Percentiles rank a stretch among this genome's conserved stretches.
These are phyloP conservation scores for Eurois occulta DNA, from an alignment of 2,888 invertebrate species.

Conservation along the genomic window DNA sequence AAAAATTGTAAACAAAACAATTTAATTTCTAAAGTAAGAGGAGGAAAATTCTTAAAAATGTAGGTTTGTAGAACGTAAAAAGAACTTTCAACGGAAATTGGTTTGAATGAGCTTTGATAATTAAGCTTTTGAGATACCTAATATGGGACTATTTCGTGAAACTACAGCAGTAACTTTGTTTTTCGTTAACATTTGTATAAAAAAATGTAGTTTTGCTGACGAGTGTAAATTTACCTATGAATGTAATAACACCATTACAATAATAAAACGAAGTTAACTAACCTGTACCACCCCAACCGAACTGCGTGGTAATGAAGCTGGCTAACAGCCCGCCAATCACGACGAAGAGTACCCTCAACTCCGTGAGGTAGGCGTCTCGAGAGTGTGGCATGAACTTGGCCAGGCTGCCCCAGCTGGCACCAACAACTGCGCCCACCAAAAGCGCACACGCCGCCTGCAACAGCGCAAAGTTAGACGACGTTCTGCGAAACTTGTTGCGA, in stretches of 20 bases:
- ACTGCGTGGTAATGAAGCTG: constrained; percentile 77
- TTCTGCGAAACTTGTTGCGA: constrained; percentile 34
- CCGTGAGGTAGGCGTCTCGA: constrained; percentile 79
- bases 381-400: constrained; percentile 80
- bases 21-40: too few species aligned
- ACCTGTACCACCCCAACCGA: constrained; percentile 87
- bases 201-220: too few species aligned
- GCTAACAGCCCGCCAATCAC: constrained; percentile 82
- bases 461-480: constrained; percentile 32
- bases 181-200: too few species aligned
- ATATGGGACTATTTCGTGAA: not conserved
- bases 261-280: constrained; percentile 37
- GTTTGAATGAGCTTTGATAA: too few species aligned
- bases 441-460: constrained; percentile 83
- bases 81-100: too few species aligned
- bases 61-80: too few species aligned
- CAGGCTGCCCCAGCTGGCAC: constrained; percentile 82
- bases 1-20: too few species aligned
- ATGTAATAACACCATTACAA: not conserved
- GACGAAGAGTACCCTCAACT: constrained; percentile 83
- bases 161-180: not conserved
- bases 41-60: too few species aligned
- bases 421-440: constrained; percentile 79
- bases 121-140: too few species aligned
- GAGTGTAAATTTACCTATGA: too few species aligned